Base-by-base conservation (phyloP, 2,797 vertebrate genomes). In the Catamblyrhynchus diadema region DNA sequence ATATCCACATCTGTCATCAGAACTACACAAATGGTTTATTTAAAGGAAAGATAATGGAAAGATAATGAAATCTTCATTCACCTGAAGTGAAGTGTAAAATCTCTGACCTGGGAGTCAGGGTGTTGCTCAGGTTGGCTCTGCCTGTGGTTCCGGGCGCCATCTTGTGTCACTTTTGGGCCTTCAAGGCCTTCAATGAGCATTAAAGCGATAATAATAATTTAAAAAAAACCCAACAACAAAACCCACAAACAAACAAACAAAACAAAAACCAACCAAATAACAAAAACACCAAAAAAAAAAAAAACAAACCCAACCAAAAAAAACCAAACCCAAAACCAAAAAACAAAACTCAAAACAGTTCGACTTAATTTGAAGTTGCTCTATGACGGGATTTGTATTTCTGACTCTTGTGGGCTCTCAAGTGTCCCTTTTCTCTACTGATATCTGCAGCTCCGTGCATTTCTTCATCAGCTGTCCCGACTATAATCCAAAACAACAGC, bases 61-160 rank as follows among this genome's bases (percentile, higher is more conserved):
- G 22, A 53, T 8, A 24, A 56, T 14, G 14, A 77, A 84, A 77
- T 67, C 32, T 22, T 87, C 23, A 33, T 47, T 54, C 9, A 33
- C 3, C 13, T 48, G 17, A 85, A 69, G 30, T 17, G 9, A 35
- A 66, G 24, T 2, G 22, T 42, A 62, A 53, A 79, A 66, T 24
- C 42, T 14, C 61, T 17, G 35, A 44, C 41, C 7, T 12, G 32
- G 14, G 30, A 72, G 47, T 4, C 14, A 2, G 23, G 30, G 27
- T 30, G 70, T 24, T 42, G 37, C 39, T 32, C 14, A 33, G 37
- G 32, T 2, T 67, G 70, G 19, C 48, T 80, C 53, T 74, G 50
- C 30, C 51, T 32, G 47, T 70, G 86, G 90, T 73, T 32, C 88
- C 10, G 59, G 84, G 91, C 92, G 71, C 97, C 97, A 95, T 19